Evolutionary conservation across 37 sponge, comb jelly and placozoan genomes (phyloP), one percentile per base, ranked within the genome.

Genomic region (Oscarella lobularis): DNA sequence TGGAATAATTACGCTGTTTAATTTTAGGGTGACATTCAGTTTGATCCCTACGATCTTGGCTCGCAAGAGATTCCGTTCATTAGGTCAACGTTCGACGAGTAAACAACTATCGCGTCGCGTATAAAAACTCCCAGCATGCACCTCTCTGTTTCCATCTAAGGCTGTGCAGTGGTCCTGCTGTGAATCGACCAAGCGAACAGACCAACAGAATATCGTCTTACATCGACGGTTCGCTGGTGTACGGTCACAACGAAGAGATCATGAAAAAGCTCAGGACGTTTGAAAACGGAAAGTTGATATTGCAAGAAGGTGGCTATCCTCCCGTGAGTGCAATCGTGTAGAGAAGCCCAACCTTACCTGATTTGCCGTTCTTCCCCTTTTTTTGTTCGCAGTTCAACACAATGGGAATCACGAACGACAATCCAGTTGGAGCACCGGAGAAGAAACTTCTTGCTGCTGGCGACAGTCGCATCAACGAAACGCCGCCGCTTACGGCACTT

Each of bases 201-300:
- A 30, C 88, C 1, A 92, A 89, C 65, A 77, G 77, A 55, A 75
- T 92, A 35, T 84, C 94, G 1, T 86, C 94, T 32, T 89, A 75
- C 66, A 31, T 88, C 0, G 94, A 92, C 67, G 87, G 83, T 1
- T 85, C 88, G 20, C 48, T 74, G 27, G 83, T 95, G 29, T 95
- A 95, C 60, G 96, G 96, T 29, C 67, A 72, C 32, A 67, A 38
- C 20, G 38, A 79, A 32, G 72, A 80, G 2, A 67, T 38, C 35
- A 74, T 83, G 2, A 41, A 73, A 30, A 72, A 37, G 31, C 78
- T 92, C 34, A 67, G 89, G 34, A 68, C 71, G n/a, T 34, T n/a
- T 4, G 31, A 5, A 14, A n/a, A 68, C 29, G 71, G 71, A 4
- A 68, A 68, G 29, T 4, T 68, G 29, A 68, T n/a, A 5, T 5